phyloP scores from a whole-genome alignment of 1,140 invertebrate genomes.

The Drosophila persimilis region DNA sequence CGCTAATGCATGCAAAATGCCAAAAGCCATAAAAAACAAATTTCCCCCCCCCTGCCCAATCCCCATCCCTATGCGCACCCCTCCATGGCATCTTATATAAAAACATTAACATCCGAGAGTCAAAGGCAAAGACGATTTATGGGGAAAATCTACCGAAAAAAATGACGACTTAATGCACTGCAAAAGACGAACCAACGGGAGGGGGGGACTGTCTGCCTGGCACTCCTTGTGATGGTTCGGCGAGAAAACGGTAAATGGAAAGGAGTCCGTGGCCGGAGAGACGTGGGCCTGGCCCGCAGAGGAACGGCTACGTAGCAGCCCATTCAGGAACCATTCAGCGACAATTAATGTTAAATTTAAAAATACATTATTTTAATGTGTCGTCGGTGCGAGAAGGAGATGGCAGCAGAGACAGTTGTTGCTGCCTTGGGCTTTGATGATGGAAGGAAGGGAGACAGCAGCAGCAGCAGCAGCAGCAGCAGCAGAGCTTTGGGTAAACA shows the following conservation, averaged over 20 bases:
- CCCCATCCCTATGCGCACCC: not conserved
- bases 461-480: conserved; percentile 6
- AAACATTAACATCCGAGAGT: conserved; percentile 59
- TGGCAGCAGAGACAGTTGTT: conserved; percentile 30
- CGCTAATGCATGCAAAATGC: conserved; percentile 77
- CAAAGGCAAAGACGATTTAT: conserved; percentile 65
- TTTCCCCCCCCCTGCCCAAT: conserved; percentile 2
- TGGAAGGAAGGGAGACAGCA: conserved; percentile 13
- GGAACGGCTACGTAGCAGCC: conserved; percentile 8
- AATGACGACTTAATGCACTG: conserved; percentile 77
- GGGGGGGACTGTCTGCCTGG: not conserved
- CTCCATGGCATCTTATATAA: conserved; percentile 54
- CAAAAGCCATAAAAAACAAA: conserved; percentile 76
- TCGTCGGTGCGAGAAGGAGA: conserved; percentile 37
- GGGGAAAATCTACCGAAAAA: conserved; percentile 56
- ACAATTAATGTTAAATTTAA: conserved; percentile 81
- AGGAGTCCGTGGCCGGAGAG: not conserved
- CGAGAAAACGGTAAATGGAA: conserved; percentile 47
- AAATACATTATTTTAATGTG: conserved; percentile 82
- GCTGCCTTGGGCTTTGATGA: conserved; percentile 48
- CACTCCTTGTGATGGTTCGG: conserved; percentile 54
- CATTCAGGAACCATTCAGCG: conserved; percentile 69
- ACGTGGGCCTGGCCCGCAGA: too few species aligned
- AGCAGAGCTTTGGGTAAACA: conserved; percentile 45
- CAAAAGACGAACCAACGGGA: not conserved